Percentiles rank a stretch among this genome's conserved stretches.
Evolutionary conservation across 2,113 vertebrate species (phyloP).

Genomic region (Microcebus griseorufus): DNA sequence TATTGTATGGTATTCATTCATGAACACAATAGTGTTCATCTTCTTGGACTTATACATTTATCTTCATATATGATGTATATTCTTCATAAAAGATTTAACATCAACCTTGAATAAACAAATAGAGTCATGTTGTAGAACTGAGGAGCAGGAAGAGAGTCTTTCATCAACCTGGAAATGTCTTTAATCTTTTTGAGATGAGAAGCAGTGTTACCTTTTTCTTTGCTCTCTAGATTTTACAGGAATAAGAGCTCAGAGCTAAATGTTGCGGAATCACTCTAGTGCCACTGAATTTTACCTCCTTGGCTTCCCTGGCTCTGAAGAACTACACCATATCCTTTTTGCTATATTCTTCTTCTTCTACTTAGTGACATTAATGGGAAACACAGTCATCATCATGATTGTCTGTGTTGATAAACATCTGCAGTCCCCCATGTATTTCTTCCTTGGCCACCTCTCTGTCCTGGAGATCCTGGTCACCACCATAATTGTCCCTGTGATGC

Average conservation of each 20-base stretch:
- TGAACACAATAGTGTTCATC: not conserved
- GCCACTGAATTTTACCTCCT: conserved; percentile 31
- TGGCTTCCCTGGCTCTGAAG: conserved; percentile 30
- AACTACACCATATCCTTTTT: not conserved
- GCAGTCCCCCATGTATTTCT: conserved; percentile 66
- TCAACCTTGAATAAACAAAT: not conserved
- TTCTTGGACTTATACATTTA: not conserved
- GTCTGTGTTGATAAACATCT: conserved; percentile 53
- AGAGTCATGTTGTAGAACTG: not conserved
- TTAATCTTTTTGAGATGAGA: not conserved
- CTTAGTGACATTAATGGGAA: conserved; percentile 31
- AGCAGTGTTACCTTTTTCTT: not conserved
- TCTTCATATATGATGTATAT: not conserved
- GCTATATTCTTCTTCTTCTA: conserved; percentile 20
- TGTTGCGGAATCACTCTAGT: conserved; percentile 25
- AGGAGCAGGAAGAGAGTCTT: not conserved
- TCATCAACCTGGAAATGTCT: not conserved
- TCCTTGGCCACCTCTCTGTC: conserved; percentile 55
- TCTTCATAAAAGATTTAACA: not conserved
- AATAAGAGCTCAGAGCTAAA: not conserved
- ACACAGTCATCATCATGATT: conserved; percentile 40
- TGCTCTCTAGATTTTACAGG: not conserved
- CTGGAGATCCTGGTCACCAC: conserved; percentile 63
- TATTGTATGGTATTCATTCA: not conserved
- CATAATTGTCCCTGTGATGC: conserved; percentile 15